These are phyloP conservation scores for Carcharodon carcharias DNA, from an alignment of 2,797 vertebrate genomes.

Conservation along the genomic window DNA sequence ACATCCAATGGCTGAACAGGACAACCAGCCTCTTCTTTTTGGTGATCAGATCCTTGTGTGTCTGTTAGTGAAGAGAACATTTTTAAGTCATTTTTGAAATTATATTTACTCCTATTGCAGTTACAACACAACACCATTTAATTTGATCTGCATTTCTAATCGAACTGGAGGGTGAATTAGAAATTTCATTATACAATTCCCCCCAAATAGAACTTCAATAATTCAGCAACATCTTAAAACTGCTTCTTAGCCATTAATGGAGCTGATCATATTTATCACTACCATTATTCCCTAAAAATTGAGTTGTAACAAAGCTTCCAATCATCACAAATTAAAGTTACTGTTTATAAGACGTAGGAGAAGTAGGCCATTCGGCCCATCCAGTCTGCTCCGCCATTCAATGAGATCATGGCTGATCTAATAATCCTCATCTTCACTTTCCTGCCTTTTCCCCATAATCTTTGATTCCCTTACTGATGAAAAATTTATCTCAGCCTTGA, in stretches of 20 bases:
- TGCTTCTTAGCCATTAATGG: background rate
- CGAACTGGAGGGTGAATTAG: background rate
- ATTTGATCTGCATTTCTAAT: background rate
- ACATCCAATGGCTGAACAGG: conserved; percentile 92
- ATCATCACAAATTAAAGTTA: background rate
- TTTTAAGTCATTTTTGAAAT: background rate
- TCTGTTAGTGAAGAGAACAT: conserved; percentile 54
- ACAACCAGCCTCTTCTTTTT: conserved; percentile 94
- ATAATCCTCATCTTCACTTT: too few relatives aligned
- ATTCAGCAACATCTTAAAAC: background rate
- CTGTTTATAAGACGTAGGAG: background rate
- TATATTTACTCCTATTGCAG: background rate
- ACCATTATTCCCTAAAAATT: background rate
- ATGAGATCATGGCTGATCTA: too few relatives aligned
- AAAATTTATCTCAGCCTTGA: too few relatives aligned
- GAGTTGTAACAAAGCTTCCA: background rate
- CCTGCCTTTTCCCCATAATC: too few relatives aligned
- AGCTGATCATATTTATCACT: background rate
- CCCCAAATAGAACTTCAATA: background rate
- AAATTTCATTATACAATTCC: background rate
- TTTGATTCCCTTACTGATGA: too few relatives aligned
- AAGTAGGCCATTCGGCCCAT: too few relatives aligned
- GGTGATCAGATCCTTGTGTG: conserved; percentile 81
- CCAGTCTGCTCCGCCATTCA: too few relatives aligned
- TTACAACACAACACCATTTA: background rate